Conservation (phyloP, 2,888 invertebrate species). For the Oscheius onirici region DNA sequence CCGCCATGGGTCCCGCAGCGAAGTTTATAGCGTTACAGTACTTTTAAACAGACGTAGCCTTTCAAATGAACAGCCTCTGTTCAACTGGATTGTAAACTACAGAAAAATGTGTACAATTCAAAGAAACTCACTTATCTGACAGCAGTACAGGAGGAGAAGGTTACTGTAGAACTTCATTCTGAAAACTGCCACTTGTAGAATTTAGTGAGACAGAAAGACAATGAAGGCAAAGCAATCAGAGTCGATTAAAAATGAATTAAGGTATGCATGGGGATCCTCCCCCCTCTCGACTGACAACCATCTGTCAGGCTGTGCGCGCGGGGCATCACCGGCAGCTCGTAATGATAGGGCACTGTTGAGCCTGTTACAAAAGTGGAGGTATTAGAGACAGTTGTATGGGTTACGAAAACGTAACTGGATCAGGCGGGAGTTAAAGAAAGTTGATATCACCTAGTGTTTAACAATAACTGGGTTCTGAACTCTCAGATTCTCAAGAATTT, state of each 20-base stretch:
- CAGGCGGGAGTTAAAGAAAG: neutral
- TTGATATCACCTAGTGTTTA: neutral
- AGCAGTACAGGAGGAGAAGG: too few species aligned
- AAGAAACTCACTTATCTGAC: too few species aligned
- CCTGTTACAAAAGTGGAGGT: neutral
- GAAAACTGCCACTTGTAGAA: too few species aligned
- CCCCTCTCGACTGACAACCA: constrained; percentile 15
- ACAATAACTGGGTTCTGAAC: too few species aligned
- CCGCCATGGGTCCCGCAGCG: too few species aligned
- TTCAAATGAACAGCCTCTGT: too few species aligned
- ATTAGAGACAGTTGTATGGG: neutral
- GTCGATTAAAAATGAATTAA: neutral
- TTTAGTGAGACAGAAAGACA: neutral
- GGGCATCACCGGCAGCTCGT: constrained; percentile 17
- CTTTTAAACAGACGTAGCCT: too few species aligned
- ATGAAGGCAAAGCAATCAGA: neutral
- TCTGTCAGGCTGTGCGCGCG: constrained; percentile 11
- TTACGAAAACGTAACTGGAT: neutral
- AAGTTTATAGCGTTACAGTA: too few species aligned
- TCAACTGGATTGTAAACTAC: too few species aligned
- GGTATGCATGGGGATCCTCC: neutral
- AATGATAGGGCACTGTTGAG: constrained; percentile 8
- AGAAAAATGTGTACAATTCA: neutral
- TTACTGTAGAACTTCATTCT: too few species aligned
- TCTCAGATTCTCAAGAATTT: too few species aligned